A percentile compares a stretch with the other conserved stretches of the same genome.
Conservation (phyloP, 2,113 vertebrate genomes). For the Eonycteris spelaea region DNA sequence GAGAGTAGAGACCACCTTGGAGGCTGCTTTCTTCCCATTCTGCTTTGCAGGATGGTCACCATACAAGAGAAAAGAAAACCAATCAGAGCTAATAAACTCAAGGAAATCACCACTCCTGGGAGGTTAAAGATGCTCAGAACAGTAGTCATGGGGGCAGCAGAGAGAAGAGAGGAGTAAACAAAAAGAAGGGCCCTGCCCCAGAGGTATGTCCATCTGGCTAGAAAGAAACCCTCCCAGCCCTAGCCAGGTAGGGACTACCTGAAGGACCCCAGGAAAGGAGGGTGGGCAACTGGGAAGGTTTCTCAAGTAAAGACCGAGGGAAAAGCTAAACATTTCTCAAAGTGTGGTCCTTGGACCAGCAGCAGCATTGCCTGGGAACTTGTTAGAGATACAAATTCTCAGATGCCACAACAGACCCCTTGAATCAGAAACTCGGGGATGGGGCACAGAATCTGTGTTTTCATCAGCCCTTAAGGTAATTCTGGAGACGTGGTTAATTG, state of each 20-base stretch:
- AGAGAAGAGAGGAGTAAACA: neutral
- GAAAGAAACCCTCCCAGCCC: neutral
- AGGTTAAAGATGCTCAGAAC: neutral
- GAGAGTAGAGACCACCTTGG: neutral
- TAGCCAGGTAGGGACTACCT: neutral
- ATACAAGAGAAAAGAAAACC: conserved; percentile 23
- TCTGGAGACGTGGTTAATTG: neutral
- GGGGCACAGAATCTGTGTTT: neutral
- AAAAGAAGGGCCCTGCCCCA: neutral
- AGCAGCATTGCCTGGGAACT: neutral
- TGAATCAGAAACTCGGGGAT: conserved; percentile 7
- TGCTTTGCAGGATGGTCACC: conserved; percentile 38
- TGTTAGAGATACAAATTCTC: conserved; percentile 23
- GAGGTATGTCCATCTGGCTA: neutral
- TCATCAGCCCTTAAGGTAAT: neutral
- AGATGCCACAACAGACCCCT: neutral
- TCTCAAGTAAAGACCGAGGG: neutral
- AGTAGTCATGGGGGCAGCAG: neutral
- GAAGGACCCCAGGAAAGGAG: neutral
- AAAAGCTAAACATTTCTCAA: conserved; percentile 12
- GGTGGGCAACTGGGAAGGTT: neutral
- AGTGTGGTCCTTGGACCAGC: neutral
- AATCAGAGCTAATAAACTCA: neutral
- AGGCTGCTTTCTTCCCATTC: conserved; percentile 57
- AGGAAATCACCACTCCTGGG: neutral